Base-by-base conservation (phyloP, 2,797 vertebrate species). In the Loris lydekkerianus region DNA sequence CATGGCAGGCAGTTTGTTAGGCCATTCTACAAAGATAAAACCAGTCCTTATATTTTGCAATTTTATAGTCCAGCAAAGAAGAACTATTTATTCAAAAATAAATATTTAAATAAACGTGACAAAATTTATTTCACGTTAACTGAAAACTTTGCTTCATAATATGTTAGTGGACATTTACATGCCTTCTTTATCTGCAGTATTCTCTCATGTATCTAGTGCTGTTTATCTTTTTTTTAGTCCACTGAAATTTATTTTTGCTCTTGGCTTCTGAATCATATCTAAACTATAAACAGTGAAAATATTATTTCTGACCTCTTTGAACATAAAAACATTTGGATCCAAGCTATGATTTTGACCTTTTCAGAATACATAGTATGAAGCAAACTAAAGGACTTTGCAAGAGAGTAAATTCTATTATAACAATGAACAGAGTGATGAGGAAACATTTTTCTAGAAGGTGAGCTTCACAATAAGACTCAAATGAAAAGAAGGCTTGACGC, bases 231-330 rank as follows among this genome's bases (percentile, higher is more conserved):
- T 73, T 76, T 93, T 20, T 53, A 83, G 76, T 77, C 10, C 7
- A 84, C 2, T 43, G 15, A 86, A 70, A 94, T 63, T 96, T 20
- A 78, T 53, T 96, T 95, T 93, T 86, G 3, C 23, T 77, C 31
- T 25, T 63, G 46, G 37, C 2, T 69, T 86, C 40, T 91, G 27
- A 73, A 72, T 87, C 23, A 76, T 20, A 81, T 15, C 34, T 83
- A 93, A 92, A 40, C 43, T 75, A 3, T n/a, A 97, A 92, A 53
- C n/a, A 67, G 8, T 61, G 46, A 80, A 92, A 89, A 83, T 81
- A 93, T 61, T 81, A 81, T 83, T 63, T 65, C 60, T 73, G 49
- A 77, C 23, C 1, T 23, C 37, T 87, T 82, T 34, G 34, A 15
- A 58, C 17, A 69, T 67, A 73, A 91, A 83, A 91, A 5, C 34